Conservation (phyloP, 2,888 invertebrate genomes). For the Tiphia femorata region DNA sequence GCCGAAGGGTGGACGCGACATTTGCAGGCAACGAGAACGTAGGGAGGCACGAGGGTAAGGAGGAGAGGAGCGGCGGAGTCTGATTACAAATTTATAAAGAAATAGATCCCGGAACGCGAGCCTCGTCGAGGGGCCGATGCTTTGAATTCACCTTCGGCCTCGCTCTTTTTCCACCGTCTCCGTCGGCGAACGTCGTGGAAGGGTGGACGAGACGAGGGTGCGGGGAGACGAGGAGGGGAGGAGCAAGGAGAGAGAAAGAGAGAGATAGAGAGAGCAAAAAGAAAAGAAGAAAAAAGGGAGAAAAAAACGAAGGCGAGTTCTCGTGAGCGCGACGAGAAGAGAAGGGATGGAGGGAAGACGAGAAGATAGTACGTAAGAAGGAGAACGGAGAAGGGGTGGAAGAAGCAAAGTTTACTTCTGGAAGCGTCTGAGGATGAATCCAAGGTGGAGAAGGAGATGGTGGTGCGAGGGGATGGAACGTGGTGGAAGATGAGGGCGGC, state of each 20-base stretch:
- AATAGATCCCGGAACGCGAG: slow-evolving; percentile 47
- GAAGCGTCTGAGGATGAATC: no score
- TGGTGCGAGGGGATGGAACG: slow-evolving; percentile 18
- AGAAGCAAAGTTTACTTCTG: slow-evolving; percentile 21
- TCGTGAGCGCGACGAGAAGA: no score
- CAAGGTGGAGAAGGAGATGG: slow-evolving; percentile 26
- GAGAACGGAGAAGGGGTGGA: not conserved
- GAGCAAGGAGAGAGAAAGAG: slow-evolving; percentile 3
- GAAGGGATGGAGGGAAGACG: slow-evolving; percentile 3
- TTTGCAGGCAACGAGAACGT: slow-evolving; percentile 6
- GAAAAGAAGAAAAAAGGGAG: not conserved
- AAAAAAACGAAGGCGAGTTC: slow-evolving; percentile 6
- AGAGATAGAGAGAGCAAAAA: slow-evolving; percentile 3
- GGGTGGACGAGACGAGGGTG: slow-evolving; percentile 15
- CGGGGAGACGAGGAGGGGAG: slow-evolving; percentile 1
- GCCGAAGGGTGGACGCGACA: not conserved
- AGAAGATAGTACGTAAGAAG: not conserved
- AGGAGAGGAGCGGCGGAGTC: slow-evolving; percentile 32
- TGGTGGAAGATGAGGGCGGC: slow-evolving; percentile 36
- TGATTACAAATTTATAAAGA: slow-evolving; percentile 59
- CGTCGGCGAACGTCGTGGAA: slow-evolving; percentile 18
- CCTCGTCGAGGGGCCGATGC: slow-evolving; percentile 16
- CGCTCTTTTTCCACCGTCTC: no score
- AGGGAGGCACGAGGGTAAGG: slow-evolving; percentile 15
- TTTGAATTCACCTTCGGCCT: slow-evolving; percentile 44